Evolutionary conservation across 2,113 vertebrate genomes (phyloP).

Genomic region (Microtus richardsoni): DNA sequence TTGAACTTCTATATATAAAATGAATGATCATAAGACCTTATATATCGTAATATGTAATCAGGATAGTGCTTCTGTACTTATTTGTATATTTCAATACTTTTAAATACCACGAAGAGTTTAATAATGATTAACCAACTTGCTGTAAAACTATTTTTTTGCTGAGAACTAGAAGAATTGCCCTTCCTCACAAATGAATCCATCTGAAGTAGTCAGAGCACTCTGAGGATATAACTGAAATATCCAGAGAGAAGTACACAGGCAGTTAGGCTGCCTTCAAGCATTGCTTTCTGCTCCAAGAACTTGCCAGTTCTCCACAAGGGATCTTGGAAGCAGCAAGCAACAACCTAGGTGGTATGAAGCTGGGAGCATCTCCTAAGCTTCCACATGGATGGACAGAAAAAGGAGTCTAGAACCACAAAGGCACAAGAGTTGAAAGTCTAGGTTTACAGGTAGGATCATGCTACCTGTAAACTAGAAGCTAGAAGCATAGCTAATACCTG

Average conservation of each 20-base stretch:
- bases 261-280: not conserved
- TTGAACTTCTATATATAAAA: not conserved
- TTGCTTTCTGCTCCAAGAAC: not conserved
- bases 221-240: not conserved
- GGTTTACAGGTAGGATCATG: not conserved
- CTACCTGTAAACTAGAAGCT: no score
- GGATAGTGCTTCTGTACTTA: not conserved
- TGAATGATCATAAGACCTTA: not conserved
- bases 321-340: not conserved
- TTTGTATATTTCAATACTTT: not conserved
- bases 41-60: not conserved
- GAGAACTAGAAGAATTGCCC: not conserved
- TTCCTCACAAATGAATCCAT: not conserved
- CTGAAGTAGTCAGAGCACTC: not conserved
- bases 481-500: not conserved
- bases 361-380: not conserved
- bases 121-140: not conserved
- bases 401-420: not conserved
- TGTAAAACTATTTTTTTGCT: not conserved
- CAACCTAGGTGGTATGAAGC: not conserved
- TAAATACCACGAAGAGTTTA: constrained; percentile 10
- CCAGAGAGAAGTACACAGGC: not conserved
- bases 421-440: not conserved
- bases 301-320: not conserved
- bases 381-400: not conserved